Evolutionary conservation across 1,140 invertebrate species (phyloP).

Genomic region (Arctopsyche grandis): DNA sequence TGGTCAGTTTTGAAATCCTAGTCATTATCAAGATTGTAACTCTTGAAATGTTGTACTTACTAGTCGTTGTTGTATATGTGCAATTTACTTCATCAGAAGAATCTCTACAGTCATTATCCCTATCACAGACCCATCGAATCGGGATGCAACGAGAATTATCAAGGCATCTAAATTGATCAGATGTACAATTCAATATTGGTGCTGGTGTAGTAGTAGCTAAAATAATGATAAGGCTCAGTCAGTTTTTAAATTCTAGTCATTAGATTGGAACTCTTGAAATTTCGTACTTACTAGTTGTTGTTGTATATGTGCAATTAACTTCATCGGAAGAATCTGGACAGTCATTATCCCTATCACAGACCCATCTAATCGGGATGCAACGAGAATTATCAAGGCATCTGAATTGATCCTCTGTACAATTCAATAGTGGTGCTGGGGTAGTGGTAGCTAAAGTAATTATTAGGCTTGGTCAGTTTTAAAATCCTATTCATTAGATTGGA

Average conservation of each 20-base stretch:
- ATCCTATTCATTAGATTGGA: too few species aligned
- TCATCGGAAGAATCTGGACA: not conserved
- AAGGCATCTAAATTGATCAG: not conserved
- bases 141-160: not conserved
- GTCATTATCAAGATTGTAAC: too few species aligned
- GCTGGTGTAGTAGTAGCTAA: not conserved
- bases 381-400: not conserved
- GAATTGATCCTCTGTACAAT: not conserved
- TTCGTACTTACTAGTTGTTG: too few species aligned
- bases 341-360: not conserved
- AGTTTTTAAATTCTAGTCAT: too few species aligned
- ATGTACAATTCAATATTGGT: not conserved
- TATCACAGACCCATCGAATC: not conserved
- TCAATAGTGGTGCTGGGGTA: not conserved
- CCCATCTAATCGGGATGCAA: not conserved
- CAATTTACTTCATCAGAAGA: conserved; percentile 3
- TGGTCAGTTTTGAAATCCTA: too few species aligned
- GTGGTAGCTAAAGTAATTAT: not conserved
- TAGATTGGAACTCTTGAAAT: too few species aligned
- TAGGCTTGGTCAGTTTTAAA: too few species aligned
- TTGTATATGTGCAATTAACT: not conserved
- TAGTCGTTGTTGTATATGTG: too few species aligned
- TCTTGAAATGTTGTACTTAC: too few species aligned
- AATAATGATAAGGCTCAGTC: too few species aligned
- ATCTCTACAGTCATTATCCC: not conserved